Base-by-base conservation (phyloP, 1,140 invertebrate genomes). In the Nasonia longicornis region DNA sequence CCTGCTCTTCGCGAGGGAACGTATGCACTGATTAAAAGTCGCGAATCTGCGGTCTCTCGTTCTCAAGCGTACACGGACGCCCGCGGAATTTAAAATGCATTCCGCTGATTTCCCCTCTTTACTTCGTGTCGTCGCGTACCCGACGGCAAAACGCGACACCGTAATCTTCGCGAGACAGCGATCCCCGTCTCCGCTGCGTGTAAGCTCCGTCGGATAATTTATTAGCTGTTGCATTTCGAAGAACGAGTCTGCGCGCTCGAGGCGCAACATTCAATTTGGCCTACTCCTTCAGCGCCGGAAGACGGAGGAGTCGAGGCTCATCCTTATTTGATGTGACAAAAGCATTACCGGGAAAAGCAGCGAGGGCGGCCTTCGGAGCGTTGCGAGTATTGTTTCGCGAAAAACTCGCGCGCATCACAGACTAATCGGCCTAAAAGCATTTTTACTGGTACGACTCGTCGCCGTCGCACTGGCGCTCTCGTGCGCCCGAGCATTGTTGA, bases 381-480 rank as follows among this genome's bases (percentile, higher is more conserved):
- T 0, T 35, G 66, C 48, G 63, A 29, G 35, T 12, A 38, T 29
- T n/a, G 64, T 58, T 75, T 75, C 72, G 72, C 67, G 67, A 80
- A 82, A 85, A 85, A 77, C 79, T 63, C 52, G 3, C 78, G 82
- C 82, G 82, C 79, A 82, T 78, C 64, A 58, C 78, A 84, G 83
- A 83, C 84, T 85, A 85, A 86, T 86, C 84, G 85, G 83, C 84
- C 84, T 85, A 84, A 86, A 86, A 85, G 84, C 85, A 85, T 86
- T 86, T 85, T 85, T 83, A 86, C 84, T 82, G 77, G 84, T 45
- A 72, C 80, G 73, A 84, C 81, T 83, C 78, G 75, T 81, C 77
- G 77, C 70, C 35, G 70, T 29, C 71, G 58, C 80, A 77, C 73
- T 72, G 69, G 79, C 64, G 48, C 29, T 67, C 29, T 29, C 52